Evolutionary conservation across 2,888 invertebrate species (phyloP).

Genomic region (Pristionchus japonicus): DNA sequence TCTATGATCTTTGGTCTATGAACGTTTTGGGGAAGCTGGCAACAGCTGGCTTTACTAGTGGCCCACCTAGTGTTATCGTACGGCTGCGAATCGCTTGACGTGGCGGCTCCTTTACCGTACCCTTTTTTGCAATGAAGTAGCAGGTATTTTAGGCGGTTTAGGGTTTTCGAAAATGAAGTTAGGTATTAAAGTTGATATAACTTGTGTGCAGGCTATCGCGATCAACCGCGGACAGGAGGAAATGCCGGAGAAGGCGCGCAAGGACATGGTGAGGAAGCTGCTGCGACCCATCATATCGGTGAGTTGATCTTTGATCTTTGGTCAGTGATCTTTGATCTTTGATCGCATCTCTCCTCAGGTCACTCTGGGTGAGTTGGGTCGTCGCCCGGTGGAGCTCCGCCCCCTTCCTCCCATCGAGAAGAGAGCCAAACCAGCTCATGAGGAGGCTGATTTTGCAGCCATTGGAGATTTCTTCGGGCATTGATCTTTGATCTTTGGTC

Average conservation of each 20-base stretch:
- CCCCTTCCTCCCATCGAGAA: constrained; percentile 49
- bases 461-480: constrained; percentile 45
- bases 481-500: constrained; percentile 6
- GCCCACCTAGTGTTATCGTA: no score
- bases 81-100: no score
- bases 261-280: constrained; percentile 48
- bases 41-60: no score
- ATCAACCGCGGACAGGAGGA: constrained; percentile 34
- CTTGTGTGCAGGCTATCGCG: constrained; percentile 13
- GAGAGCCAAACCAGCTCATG: not conserved
- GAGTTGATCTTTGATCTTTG: constrained; percentile 9
- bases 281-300: constrained; percentile 48
- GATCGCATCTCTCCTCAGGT: not conserved
- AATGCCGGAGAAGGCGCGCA: constrained; percentile 41
- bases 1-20: not conserved
- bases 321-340: not conserved
- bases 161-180: no score
- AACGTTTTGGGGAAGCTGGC: not conserved
- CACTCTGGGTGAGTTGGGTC: constrained; percentile 22
- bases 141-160: no score
- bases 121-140: no score
- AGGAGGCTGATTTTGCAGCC: constrained; percentile 28
- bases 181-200: no score
- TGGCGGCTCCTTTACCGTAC: no score
- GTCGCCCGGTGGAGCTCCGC: constrained; percentile 45